A percentile compares a stretch with the other conserved stretches of the same genome.
These are phyloP conservation scores for Luscinia megarhynchos DNA, from an alignment of 2,797 vertebrate species.

Conservation along the genomic window DNA sequence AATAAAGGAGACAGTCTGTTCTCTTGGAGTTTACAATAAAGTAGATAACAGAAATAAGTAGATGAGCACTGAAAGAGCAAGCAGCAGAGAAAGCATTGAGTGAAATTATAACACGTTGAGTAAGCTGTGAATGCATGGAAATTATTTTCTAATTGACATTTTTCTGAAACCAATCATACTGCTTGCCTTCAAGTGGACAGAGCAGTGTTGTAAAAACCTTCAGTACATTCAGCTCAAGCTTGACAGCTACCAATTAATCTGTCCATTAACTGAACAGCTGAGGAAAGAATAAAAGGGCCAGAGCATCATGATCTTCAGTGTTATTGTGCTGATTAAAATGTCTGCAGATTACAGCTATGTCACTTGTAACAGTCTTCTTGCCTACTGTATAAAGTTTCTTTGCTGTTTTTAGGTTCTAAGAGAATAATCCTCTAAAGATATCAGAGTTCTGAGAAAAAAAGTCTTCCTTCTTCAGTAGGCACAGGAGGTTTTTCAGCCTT, in stretches of 20 bases:
- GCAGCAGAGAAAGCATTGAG: not conserved
- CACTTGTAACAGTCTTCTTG: not conserved
- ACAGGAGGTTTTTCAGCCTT: not conserved
- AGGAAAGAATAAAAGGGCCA: not conserved
- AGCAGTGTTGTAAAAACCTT: not conserved
- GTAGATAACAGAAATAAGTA: not conserved
- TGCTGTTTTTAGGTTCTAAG: not conserved
- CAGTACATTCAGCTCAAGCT: not conserved
- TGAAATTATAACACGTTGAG: not conserved
- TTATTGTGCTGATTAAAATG: not conserved
- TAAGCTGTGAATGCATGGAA: not conserved
- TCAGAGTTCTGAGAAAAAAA: not conserved
- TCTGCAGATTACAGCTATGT: not conserved
- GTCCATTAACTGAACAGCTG: not conserved
- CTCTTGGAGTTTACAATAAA: not conserved
- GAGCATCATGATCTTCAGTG: not conserved
- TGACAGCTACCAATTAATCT: conserved; percentile 28
- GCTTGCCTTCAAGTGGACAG: not conserved
- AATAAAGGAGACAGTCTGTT: not conserved
- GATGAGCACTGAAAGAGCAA: not conserved
- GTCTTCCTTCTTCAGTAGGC: not conserved
- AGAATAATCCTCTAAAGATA: not conserved
- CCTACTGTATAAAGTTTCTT: not conserved
- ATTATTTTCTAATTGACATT: conserved; percentile 6
- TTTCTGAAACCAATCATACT: not conserved